Base-by-base conservation (phyloP, 2,888 invertebrate species). In the Microctonus hyperodae region DNA sequence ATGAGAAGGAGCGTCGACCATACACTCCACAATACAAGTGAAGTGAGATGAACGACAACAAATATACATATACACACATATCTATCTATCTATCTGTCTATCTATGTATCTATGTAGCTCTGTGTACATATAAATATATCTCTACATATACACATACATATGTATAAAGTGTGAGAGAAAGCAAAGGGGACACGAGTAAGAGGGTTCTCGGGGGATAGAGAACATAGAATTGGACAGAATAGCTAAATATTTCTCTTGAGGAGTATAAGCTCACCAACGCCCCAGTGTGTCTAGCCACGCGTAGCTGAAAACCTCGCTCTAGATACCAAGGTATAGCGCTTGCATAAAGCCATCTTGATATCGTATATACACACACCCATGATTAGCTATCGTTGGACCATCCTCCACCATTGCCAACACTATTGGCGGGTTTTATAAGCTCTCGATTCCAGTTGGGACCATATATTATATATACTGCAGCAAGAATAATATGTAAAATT, bases 311-410 rank as follows among this genome's bases (percentile, higher is more conserved):
- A 74, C 74, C 76, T 73, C 75, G 75, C 74, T 77, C 76, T 77
- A 79, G 79, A 69, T 70, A 70, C 73, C 74, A 76, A 76, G 77
- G 72, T 77, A 79, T 77, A 79, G 75, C 75, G 75, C 75, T 78
- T 77, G 79, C 79, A 78, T 75, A 76, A 68, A 76, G 72, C 76
- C 74, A 76, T 76, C 76, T 77, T 78, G 74, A 76, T 75, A 72
- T 69, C 69, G 56, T 65, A 48, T 48, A 10, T 16, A 65, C 48
- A 58, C 69, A 66, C 58, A 65, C n/a, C n/a, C 37, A 37, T n/a
- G 37, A 4, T n/a, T 37, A 37, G 37, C 37, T 13, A 37, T 37
- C 37, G 37, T 13, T 37, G 37, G 37, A n/a, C n/a, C n/a, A n/a
- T n/a, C n/a, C n/a, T n/a, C 11, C 37, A 13, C 37, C 13, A n/a